Conservation (phyloP, 2,888 invertebrate genomes). For the Incurvaria masculella region DNA sequence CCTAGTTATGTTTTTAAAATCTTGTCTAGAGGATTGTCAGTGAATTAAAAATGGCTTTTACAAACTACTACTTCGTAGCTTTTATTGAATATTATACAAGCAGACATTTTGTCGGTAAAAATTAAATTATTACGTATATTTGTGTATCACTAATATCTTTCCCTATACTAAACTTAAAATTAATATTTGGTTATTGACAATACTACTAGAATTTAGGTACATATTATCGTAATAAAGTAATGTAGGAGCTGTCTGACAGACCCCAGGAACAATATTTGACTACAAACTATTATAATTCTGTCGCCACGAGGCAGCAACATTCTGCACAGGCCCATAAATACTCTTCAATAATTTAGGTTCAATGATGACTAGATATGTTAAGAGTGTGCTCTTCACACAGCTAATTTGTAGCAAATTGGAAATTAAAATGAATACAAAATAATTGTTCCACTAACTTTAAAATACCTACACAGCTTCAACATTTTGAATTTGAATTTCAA, state of each 20-base stretch:
- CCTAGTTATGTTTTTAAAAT: not conserved
- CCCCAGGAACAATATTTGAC: conserved; percentile 55
- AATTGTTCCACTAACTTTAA: no score
- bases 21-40: no score
- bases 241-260: conserved; percentile 39
- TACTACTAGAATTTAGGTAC: not conserved
- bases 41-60: not conserved
- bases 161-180: conserved; percentile 30
- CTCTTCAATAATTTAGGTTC: not conserved
- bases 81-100: conserved; percentile 53
- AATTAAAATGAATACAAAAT: no score
- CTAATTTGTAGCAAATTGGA: no score
- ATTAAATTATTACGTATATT: conserved; percentile 56
- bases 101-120: conserved; percentile 53
- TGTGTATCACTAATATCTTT: conserved; percentile 54
- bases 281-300: conserved; percentile 35
- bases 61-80: conserved; percentile 49
- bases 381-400: not conserved
- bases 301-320: not conserved
- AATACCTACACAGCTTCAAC: no score
- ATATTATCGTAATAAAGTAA: not conserved
- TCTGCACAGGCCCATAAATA: not conserved
- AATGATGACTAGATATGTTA: not conserved
- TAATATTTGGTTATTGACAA: conserved; percentile 50
- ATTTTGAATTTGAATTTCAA: no score